phyloP scores from a whole-genome alignment of 2,888 invertebrate species.

The Electrophaes corylata region DNA sequence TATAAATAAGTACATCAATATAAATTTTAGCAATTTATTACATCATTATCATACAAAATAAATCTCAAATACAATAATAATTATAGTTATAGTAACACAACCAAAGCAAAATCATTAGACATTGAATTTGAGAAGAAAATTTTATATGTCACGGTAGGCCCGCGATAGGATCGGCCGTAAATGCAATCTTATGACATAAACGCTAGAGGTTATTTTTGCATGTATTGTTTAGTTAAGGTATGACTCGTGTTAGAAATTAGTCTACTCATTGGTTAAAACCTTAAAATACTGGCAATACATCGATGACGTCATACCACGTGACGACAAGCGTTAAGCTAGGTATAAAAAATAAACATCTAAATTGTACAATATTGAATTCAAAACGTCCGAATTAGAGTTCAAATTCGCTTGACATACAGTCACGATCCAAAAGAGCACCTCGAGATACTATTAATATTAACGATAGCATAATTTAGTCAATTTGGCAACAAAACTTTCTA shows the following conservation, averaged over 20 bases:
- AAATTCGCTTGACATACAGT: constrained; percentile 37
- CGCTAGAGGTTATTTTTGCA: constrained; percentile 56
- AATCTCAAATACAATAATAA: constrained; percentile 82
- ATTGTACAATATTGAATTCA: constrained; percentile 62
- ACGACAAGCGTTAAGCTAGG: constrained; percentile 53
- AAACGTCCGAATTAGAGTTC: constrained; percentile 54
- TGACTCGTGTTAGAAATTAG: constrained; percentile 64
- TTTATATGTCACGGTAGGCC: constrained; percentile 64
- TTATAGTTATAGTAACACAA: constrained; percentile 82
- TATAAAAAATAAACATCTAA: constrained; percentile 75
- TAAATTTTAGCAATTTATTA: constrained; percentile 79
- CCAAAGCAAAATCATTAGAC: constrained; percentile 81
- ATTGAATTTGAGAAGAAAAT: constrained; percentile 75
- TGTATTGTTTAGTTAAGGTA: constrained; percentile 54
- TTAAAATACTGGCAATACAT: constrained; percentile 64
- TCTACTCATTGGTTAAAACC: constrained; percentile 69
- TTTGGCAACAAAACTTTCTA: constrained; percentile 37
- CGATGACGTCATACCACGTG: constrained; percentile 33
- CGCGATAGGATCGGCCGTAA: constrained; percentile 62
- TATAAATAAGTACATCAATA: neutral
- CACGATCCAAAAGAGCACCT: constrained; percentile 26
- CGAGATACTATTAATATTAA: constrained; percentile 6
- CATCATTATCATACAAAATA: constrained; percentile 83
- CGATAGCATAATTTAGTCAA: constrained; percentile 16
- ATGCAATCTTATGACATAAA: constrained; percentile 66